A percentile compares a stretch with the other conserved stretches of the same genome.
phyloP scores from a whole-genome alignment of 2,113 vertebrate species.

The Pterocles orientalis region DNA sequence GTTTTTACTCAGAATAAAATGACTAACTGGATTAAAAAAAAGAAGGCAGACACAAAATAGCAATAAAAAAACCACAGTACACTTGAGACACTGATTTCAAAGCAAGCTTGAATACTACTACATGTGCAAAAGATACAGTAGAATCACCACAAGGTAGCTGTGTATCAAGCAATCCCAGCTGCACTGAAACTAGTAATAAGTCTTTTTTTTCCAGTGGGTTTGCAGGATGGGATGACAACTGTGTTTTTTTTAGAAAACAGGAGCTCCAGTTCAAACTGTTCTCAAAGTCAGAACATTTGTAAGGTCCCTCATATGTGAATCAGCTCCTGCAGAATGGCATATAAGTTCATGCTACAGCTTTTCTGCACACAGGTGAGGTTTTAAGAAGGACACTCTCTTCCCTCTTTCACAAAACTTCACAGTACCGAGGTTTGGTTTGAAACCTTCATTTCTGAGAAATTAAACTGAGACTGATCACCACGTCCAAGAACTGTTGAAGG shows the following conservation, averaged over 20 bases:
- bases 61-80: not conserved
- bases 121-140: accelerated
- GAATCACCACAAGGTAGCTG: not conserved
- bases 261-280: not conserved
- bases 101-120: not conserved
- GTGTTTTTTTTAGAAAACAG: not conserved
- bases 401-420: not conserved
- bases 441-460: not conserved
- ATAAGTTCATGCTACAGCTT: not conserved
- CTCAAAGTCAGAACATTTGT: not conserved
- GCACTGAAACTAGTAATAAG: not conserved
- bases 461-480: not conserved
- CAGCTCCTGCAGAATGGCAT: not conserved
- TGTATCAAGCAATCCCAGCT: not conserved
- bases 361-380: not conserved
- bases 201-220: not conserved
- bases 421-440: not conserved
- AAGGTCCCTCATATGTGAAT: not conserved
- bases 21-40: not conserved
- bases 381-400: not conserved
- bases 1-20: not conserved
- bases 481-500: not conserved
- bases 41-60: not conserved
- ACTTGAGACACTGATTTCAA: not conserved
- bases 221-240: not conserved